Percentiles rank a stretch among this genome's conserved stretches.
phyloP scores from a whole-genome alignment of 2,113 vertebrate genomes.

The Seriola quinqueradiata region DNA sequence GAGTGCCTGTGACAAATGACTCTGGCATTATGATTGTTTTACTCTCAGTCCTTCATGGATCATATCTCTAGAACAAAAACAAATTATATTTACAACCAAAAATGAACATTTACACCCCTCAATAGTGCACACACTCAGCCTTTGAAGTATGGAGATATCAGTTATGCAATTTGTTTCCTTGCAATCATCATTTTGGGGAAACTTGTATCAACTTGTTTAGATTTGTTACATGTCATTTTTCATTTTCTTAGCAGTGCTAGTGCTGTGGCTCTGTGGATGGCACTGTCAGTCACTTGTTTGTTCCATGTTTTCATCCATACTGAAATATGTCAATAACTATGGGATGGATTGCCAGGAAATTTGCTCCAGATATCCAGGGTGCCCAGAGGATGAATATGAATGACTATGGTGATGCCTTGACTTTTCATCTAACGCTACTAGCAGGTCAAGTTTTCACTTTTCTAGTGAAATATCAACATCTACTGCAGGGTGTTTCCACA shows the following conservation, averaged over 20 bases:
- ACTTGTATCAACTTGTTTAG: background rate
- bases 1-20: constrained; percentile 52
- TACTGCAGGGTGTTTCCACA: background rate
- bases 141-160: background rate
- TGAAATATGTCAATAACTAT: background rate
- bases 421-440: background rate
- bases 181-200: constrained; percentile 28
- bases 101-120: background rate
- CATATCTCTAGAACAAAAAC: constrained; percentile 31
- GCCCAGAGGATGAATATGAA: background rate
- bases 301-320: background rate
- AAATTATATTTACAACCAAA: constrained; percentile 42
- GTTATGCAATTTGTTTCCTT: background rate
- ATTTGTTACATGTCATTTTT: background rate
- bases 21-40: constrained; percentile 48
- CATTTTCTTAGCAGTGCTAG: background rate
- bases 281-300: background rate
- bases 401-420: background rate
- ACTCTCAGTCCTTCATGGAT: constrained; percentile 43
- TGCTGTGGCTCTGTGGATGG: background rate
- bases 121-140: background rate
- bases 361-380: too few species aligned
- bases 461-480: background rate
- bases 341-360: background rate
- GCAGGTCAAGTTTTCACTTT: background rate